Conservation (phyloP, 2,888 invertebrate genomes). For the Protula sp. region DNA sequence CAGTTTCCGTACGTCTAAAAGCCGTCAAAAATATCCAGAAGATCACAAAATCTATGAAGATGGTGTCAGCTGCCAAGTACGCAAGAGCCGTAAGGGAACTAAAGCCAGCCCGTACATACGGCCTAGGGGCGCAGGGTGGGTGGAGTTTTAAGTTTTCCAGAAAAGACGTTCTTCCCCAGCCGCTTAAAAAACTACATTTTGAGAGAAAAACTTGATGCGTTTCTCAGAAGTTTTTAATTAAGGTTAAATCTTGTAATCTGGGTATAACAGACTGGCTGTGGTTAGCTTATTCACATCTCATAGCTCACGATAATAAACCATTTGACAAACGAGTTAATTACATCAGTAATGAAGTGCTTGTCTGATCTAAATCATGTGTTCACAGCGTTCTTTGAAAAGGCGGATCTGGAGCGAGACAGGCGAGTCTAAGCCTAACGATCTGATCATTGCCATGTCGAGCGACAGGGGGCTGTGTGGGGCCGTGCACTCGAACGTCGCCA, state of each 20-base stretch:
- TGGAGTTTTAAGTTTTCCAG: background rate
- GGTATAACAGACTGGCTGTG: too few species aligned
- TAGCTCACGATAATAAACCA: too few species aligned
- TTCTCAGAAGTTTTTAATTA: too few species aligned
- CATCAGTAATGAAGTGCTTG: too few species aligned
- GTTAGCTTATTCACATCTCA: too few species aligned
- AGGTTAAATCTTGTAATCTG: too few species aligned
- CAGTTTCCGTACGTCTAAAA: constrained; percentile 85
- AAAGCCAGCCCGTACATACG: constrained; percentile 86
- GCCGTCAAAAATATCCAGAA: constrained; percentile 99
- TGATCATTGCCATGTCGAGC: constrained; percentile 87
- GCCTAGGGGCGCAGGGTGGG: constrained; percentile 69
- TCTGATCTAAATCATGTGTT: too few species aligned
- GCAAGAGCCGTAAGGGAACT: constrained; percentile 96
- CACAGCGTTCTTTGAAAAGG: constrained; percentile 81
- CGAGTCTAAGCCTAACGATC: constrained; percentile 49
- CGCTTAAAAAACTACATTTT: too few species aligned
- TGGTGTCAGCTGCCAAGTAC: constrained; percentile 86
- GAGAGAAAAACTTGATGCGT: too few species aligned
- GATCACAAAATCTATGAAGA: constrained; percentile 99
- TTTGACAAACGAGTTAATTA: too few species aligned
- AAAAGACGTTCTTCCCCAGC: too few species aligned
- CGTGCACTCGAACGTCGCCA: constrained; percentile 85
- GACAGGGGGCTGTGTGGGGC: constrained; percentile 98
- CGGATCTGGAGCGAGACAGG: constrained; percentile 71